phyloP scores from a whole-genome alignment of 2,888 invertebrate genomes.

The Eretmocerus hayati region DNA sequence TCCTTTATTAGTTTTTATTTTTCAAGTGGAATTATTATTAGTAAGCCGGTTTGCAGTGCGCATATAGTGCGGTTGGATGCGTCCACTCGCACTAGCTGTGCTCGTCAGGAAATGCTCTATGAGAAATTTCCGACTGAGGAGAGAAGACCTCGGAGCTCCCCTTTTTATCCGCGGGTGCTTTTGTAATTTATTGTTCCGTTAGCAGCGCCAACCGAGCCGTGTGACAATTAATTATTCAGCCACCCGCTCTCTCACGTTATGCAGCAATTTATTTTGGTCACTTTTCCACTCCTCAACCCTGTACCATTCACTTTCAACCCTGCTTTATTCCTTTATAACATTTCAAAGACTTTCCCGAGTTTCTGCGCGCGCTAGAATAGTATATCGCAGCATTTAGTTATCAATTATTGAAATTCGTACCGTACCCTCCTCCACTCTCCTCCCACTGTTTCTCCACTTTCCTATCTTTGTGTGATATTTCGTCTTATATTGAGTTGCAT shows the following conservation, averaged over 20 bases:
- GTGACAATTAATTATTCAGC: slow-evolving; percentile 22
- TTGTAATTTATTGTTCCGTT: slow-evolving; percentile 19
- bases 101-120: neutral
- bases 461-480: too few relatives aligned
- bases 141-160: slow-evolving; percentile 9
- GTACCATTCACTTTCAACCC: neutral
- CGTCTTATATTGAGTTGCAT: too few relatives aligned
- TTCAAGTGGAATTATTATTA: slow-evolving; percentile 16
- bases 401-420: too few relatives aligned
- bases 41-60: too few relatives aligned
- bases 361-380: too few relatives aligned
- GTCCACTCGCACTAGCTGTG: too few relatives aligned
- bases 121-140: neutral
- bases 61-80: too few relatives aligned
- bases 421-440: too few relatives aligned
- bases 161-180: slow-evolving; percentile 21
- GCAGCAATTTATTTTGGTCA: slow-evolving; percentile 10
- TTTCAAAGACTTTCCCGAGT: too few relatives aligned
- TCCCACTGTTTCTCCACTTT: too few relatives aligned
- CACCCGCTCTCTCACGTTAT: slow-evolving; percentile 19
- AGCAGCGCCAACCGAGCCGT: slow-evolving; percentile 1
- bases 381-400: too few relatives aligned
- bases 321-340: too few relatives aligned
- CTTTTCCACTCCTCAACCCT: slow-evolving; percentile 1
- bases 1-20: slow-evolving; percentile 15